A percentile compares a stretch with the other conserved stretches of the same genome.
phyloP scores from a whole-genome alignment of 2,113 vertebrate genomes.

The Heterocephalus glaber region DNA sequence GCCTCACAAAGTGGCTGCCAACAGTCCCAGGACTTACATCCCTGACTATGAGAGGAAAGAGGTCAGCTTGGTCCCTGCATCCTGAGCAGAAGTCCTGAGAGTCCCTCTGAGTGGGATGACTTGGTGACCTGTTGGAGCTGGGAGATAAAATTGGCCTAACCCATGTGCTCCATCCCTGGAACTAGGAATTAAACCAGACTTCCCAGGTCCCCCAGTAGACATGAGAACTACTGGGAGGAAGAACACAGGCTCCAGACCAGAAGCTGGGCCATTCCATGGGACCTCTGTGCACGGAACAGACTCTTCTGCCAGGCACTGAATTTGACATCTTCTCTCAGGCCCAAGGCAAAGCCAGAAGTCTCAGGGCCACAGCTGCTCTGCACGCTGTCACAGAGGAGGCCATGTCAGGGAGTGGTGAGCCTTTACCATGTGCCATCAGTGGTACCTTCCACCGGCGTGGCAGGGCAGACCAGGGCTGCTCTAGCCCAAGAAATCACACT shows the following conservation, averaged over 20 bases:
- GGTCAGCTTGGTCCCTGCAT: background rate
- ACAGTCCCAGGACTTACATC: background rate
- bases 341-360: background rate
- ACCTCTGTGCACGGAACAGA: background rate
- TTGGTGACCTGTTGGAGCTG: background rate
- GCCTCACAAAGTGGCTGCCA: background rate
- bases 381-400: background rate
- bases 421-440: background rate
- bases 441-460: fast-evolving
- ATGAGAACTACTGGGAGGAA: background rate
- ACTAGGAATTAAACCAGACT: background rate
- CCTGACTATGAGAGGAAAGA: background rate
- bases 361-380: background rate
- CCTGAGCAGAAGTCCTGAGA: background rate
- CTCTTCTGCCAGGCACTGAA: background rate
- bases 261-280: background rate
- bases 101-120: background rate
- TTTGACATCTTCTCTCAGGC: background rate
- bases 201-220: background rate
- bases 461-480: background rate
- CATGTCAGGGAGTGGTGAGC: too few relatives aligned
- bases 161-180: background rate
- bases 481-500: background rate
- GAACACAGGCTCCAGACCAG: background rate
- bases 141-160: background rate